Base-by-base conservation (phyloP, 2,888 invertebrate species). In the Metellina segmentata region DNA sequence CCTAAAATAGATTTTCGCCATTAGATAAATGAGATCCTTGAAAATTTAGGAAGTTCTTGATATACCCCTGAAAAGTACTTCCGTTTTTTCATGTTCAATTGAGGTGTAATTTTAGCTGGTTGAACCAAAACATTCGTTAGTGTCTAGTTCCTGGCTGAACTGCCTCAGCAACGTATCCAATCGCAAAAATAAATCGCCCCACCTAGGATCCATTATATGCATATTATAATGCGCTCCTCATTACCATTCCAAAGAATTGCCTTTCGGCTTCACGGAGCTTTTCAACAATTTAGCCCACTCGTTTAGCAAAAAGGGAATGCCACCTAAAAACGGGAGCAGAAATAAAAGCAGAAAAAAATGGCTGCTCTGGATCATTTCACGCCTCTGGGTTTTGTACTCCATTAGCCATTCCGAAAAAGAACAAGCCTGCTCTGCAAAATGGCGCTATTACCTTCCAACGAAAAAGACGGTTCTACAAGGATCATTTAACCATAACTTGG, bases 401-500 rank as follows among this genome's bases (percentile, higher is more conserved):
- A 82, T 71, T 85, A 85, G 53, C 85, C 34, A 85, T 75, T 85
- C 85, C 7, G 20, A 16, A 20, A n/a, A 75, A 75, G 20, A 85
- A 11, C 16, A n/a, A n/a, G 13, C 75, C 75, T 75, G 19, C 16
- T 20, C 7, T 48, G 48, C 53, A 52, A 72, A 83, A 72, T 13
- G 19, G 51, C 9, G n/a, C 9, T 13, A 16, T 34, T 85, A 85
- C 74, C 74, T 85, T 70, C 48, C 19, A 7, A 9, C 52, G 7
- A 19, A 48, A 52, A 71, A 83, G 49, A 70, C 69, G 48, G 13
- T 13, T 53, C n/a, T 75, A 61, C 48, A 85, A 83, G 89, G 83
- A 51, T 85, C 89, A 89, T 78, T 85, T 89, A 85, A 85, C 83
- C 89, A 34, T 78, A 78, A 19, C 69, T 74, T 69, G 7, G 90